Conservation (phyloP, 2,113 vertebrate genomes). For the Nycticryphes semicollaris region DNA sequence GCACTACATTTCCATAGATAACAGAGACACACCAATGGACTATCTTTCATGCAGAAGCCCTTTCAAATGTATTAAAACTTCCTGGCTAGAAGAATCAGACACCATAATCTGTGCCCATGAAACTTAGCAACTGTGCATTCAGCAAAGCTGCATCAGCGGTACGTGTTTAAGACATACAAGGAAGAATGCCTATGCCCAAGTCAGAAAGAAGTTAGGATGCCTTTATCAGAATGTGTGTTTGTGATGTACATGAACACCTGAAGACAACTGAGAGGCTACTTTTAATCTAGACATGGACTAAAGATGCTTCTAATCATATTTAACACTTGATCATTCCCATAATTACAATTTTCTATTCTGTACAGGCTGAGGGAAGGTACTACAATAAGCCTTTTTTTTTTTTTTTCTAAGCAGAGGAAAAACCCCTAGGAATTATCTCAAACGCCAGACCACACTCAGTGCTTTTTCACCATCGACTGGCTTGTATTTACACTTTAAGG, state of each 20-base stretch:
- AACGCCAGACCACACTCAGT: not conserved
- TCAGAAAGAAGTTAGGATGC: not conserved
- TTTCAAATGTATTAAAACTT: not conserved
- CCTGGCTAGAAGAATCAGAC: not conserved
- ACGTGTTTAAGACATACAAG: not conserved
- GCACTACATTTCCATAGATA: not conserved
- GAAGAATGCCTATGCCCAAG: not conserved
- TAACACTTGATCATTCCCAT: not conserved
- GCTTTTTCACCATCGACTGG: not conserved
- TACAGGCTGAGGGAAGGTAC: not conserved
- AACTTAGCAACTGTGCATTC: not conserved
- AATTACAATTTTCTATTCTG: not conserved
- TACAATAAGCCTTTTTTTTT: not conserved
- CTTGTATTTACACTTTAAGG: not conserved
- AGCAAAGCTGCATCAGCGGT: not conserved
- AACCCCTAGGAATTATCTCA: not conserved
- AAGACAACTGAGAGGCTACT: not conserved
- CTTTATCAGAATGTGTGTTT: not conserved
- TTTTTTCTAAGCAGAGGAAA: not conserved
- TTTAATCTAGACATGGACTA: not conserved
- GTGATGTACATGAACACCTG: not conserved
- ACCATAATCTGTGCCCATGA: not conserved
- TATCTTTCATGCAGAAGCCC: not conserved
- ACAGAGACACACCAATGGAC: not conserved
- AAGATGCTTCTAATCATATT: not conserved